A percentile compares a stretch with the other conserved stretches of the same genome.
Evolutionary conservation across 2,888 invertebrate species (phyloP).

Genomic region (Megalurothrips usitatus): DNA sequence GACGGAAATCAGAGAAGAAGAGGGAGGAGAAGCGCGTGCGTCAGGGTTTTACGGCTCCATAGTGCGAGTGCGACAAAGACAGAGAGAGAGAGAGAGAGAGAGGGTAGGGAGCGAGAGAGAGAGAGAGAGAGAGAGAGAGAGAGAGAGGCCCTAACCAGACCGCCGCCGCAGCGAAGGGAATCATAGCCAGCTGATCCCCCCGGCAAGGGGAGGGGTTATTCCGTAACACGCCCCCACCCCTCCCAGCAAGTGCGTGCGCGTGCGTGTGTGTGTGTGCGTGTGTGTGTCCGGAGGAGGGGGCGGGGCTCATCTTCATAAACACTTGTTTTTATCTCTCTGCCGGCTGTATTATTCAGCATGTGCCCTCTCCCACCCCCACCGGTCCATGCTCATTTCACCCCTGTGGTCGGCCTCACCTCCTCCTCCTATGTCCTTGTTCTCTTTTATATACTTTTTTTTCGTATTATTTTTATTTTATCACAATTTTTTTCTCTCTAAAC

Average conservation of each 20-base stretch:
- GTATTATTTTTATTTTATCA: too few relatives aligned
- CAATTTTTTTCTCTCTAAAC: too few relatives aligned
- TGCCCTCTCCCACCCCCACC: neutral
- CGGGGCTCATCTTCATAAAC: constrained; percentile 16
- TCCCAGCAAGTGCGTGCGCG: too few relatives aligned
- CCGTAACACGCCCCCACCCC: neutral
- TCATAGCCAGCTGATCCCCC: neutral
- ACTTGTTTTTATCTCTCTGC: constrained; percentile 25
- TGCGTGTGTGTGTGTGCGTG: neutral
- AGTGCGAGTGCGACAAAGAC: neutral
- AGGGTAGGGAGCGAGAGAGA: too few relatives aligned
- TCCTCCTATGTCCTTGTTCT: too few relatives aligned
- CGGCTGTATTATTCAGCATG: constrained; percentile 12
- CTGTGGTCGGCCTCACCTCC: neutral
- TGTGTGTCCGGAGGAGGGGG: neutral
- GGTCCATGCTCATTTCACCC: neutral
- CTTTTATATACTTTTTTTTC: too few relatives aligned
- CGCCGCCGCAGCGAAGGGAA: neutral
- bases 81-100: neutral
- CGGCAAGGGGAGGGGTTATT: neutral
- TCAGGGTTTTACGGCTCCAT: constrained; percentile 30
- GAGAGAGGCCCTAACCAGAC: too few relatives aligned
- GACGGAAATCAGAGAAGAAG: neutral
- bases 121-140: too few relatives aligned
- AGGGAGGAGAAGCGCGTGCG: constrained; percentile 32